Evolutionary conservation across 2,797 vertebrate genomes (phyloP).

Genomic region (Oryzias dopingdopingensis): DNA sequence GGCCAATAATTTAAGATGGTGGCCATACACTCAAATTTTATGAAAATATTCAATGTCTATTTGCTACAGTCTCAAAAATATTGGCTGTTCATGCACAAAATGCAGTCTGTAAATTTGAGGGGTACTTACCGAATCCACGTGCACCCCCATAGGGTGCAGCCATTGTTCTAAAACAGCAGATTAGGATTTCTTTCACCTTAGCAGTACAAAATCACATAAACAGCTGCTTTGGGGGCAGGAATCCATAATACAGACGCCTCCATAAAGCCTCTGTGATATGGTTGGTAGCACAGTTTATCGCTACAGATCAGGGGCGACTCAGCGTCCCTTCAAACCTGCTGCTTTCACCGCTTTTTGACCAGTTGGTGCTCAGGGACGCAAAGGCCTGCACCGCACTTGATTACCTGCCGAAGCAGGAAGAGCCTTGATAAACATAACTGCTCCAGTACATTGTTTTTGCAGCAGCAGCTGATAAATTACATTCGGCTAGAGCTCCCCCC

Average conservation of each 20-base stretch:
- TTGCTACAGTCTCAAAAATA: no score
- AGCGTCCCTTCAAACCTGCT: constrained; percentile 19
- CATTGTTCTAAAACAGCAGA: no score
- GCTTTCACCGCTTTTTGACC: constrained; percentile 13
- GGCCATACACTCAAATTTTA: no score
- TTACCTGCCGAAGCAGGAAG: constrained; percentile 31
- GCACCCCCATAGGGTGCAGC: no score
- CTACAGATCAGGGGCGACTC: constrained; percentile 9
- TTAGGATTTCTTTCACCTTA: no score
- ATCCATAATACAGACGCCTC: not conserved
- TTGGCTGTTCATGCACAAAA: no score
- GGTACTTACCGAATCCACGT: no score
- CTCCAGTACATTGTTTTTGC: constrained; percentile 26
- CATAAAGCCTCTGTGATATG: constrained; percentile 12
- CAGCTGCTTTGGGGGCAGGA: constrained; percentile 2
- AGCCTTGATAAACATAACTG: constrained; percentile 15
- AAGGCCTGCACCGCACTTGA: constrained; percentile 16
- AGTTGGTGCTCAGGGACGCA: constrained; percentile 5
- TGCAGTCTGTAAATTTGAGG: no score
- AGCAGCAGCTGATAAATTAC: constrained; percentile 14
- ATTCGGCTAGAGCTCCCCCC: constrained; percentile 29
- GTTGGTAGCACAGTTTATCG: constrained; percentile 21
- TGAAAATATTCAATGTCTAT: no score
- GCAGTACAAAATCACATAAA: not conserved
- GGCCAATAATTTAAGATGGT: no score